These are phyloP conservation scores for Oncorhynchus keta DNA, from an alignment of 2,113 vertebrate genomes.

Conservation along the genomic window DNA sequence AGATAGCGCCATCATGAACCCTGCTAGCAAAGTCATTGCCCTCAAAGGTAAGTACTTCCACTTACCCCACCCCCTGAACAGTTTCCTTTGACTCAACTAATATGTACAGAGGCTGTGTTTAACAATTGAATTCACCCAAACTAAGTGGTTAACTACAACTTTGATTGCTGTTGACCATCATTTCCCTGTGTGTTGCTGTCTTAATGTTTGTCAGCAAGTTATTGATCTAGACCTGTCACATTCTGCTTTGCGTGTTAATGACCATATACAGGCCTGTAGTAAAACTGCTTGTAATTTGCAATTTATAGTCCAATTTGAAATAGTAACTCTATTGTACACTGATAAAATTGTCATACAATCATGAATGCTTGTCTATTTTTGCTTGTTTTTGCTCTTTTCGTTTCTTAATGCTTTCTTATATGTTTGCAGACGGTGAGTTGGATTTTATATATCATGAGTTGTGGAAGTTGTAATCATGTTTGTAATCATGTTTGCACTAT, in stretches of 20 bases:
- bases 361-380: constrained; percentile 82
- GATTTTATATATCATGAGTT: constrained; percentile 85
- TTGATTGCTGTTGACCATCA: no score
- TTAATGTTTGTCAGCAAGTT: constrained; percentile 49
- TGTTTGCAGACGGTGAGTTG: constrained; percentile 99
- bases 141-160: no score
- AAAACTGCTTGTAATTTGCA: background rate
- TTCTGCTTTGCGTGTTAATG: constrained; percentile 64
- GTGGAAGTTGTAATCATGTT: constrained; percentile 84
- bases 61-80: background rate
- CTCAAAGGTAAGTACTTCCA: constrained; percentile 87
- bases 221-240: constrained; percentile 49
- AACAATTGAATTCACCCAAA: background rate
- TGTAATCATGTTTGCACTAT: constrained; percentile 83
- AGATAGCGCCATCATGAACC: constrained; percentile 99
- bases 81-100: background rate
- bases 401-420: constrained; percentile 98
- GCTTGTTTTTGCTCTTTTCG: constrained; percentile 83
- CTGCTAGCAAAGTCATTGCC: constrained; percentile 98
- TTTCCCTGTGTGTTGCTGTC: constrained; percentile 25
- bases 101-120: background rate
- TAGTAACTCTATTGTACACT: constrained; percentile 27
- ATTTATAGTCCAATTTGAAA: background rate
- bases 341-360: constrained; percentile 72
- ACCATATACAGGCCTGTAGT: constrained; percentile 62